phyloP scores from a whole-genome alignment of 2,888 invertebrate species.

The Caenorhabditis japonica region DNA sequence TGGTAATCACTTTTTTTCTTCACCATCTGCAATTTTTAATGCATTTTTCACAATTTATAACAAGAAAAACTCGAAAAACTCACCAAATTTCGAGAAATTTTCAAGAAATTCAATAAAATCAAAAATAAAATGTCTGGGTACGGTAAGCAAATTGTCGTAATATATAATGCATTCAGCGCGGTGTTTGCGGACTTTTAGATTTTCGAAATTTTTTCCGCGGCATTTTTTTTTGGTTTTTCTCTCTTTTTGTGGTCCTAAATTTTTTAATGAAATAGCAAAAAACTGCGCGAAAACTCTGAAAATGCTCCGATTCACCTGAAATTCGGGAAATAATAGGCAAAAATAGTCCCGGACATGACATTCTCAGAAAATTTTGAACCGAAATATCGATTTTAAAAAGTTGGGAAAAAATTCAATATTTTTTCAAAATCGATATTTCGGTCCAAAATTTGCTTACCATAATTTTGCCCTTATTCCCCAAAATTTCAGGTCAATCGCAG shows the following conservation, averaged over 20 bases:
- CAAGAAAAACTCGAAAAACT: background rate
- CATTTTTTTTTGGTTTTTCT: background rate
- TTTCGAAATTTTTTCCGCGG: conserved; percentile 23
- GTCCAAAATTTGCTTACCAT: too few relatives aligned
- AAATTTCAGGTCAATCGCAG: background rate
- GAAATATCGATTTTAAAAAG: too few relatives aligned
- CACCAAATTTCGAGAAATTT: background rate
- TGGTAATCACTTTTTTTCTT: conserved; percentile 57
- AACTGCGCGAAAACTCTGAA: too few relatives aligned
- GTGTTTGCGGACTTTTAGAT: conserved; percentile 8
- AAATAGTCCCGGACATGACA: too few relatives aligned
- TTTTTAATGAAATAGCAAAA: too few relatives aligned
- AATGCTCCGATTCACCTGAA: too few relatives aligned
- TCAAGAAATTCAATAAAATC: background rate
- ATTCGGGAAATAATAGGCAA: too few relatives aligned
- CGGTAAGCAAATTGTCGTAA: conserved; percentile 15
- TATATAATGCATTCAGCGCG: background rate
- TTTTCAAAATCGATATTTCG: too few relatives aligned
- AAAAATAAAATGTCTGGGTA: background rate
- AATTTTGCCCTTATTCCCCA: background rate
- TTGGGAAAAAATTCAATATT: too few relatives aligned
- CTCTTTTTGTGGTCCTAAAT: too few relatives aligned
- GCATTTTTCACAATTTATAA: background rate
- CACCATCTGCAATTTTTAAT: conserved; percentile 26
- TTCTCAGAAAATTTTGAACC: too few relatives aligned